Evolutionary conservation across 2,888 invertebrate species (phyloP).

Genomic region (Syrphus vitripennis): DNA sequence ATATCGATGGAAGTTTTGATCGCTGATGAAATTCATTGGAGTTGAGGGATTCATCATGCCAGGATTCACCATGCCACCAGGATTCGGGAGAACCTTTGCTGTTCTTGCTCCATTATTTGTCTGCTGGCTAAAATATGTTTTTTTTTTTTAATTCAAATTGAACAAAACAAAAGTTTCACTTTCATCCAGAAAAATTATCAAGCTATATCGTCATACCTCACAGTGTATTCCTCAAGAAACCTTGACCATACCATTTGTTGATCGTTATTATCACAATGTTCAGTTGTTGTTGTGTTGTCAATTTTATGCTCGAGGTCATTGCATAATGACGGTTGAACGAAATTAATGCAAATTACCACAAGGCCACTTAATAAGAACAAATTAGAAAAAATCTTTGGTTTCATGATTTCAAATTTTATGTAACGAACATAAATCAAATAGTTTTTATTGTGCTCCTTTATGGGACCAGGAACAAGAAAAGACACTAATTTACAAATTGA

Average conservation of each 20-base stretch:
- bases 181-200: constrained; percentile 28
- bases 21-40: constrained; percentile 64
- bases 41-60: constrained; percentile 48
- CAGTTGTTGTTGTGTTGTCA: constrained; percentile 19
- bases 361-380: constrained; percentile 47
- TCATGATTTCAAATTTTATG: constrained; percentile 45
- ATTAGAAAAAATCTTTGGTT: constrained; percentile 30
- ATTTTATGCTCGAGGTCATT: constrained; percentile 21
- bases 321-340: constrained; percentile 43
- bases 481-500: constrained; percentile 26
- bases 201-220: constrained; percentile 81
- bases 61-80: constrained; percentile 15
- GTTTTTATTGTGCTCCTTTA: neutral
- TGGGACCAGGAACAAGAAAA: constrained; percentile 49
- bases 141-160: neutral
- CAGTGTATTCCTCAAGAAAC: constrained; percentile 85
- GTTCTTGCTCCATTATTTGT: constrained; percentile 44
- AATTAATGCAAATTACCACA: constrained; percentile 40
- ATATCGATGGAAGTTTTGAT: constrained; percentile 74
- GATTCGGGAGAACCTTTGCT: constrained; percentile 40
- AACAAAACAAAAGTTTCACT: constrained; percentile 55
- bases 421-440: constrained; percentile 4
- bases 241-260: constrained; percentile 83
- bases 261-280: constrained; percentile 28
- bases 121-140: constrained; percentile 28